phyloP scores from a whole-genome alignment of 2,113 vertebrate genomes.

The Platanista minor region DNA sequence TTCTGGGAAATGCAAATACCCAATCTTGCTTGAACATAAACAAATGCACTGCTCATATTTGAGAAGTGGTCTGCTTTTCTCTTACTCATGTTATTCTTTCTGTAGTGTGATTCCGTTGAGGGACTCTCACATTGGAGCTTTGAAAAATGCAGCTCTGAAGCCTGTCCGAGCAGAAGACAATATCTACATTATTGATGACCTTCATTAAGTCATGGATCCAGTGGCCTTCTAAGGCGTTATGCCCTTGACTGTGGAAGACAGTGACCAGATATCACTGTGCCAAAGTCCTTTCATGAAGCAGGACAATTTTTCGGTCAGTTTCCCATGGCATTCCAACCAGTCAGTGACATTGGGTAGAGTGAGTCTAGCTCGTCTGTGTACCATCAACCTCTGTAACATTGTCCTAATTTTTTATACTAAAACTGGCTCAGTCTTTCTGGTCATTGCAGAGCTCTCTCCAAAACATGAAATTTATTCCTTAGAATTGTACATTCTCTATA shows the following conservation, averaged over 20 bases:
- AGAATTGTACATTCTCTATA: neutral
- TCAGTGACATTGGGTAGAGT: neutral
- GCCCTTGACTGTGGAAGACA: neutral
- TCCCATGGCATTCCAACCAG: neutral
- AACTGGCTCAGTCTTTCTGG: neutral
- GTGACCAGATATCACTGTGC: too few relatives aligned
- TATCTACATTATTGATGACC: slow-evolving; percentile 48
- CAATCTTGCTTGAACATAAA: neutral
- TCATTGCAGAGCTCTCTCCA: neutral
- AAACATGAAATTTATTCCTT: neutral
- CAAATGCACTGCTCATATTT: neutral
- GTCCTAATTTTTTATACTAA: neutral
- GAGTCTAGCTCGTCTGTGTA: neutral
- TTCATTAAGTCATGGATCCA: neutral
- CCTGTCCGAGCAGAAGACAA: slow-evolving; percentile 30
- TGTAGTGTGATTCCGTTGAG: slow-evolving; percentile 22
- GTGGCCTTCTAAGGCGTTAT: neutral
- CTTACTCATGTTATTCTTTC: neutral
- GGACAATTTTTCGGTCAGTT: neutral
- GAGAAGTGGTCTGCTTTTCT: neutral
- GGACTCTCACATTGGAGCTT: neutral
- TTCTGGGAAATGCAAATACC: neutral
- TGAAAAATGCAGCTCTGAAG: neutral
- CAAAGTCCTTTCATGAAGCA: neutral
- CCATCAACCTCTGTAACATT: neutral